A percentile compares a stretch with the other conserved stretches of the same genome.
These are phyloP conservation scores for Masticophis lateralis DNA, from an alignment of 2,797 vertebrate genomes.

Conservation along the genomic window DNA sequence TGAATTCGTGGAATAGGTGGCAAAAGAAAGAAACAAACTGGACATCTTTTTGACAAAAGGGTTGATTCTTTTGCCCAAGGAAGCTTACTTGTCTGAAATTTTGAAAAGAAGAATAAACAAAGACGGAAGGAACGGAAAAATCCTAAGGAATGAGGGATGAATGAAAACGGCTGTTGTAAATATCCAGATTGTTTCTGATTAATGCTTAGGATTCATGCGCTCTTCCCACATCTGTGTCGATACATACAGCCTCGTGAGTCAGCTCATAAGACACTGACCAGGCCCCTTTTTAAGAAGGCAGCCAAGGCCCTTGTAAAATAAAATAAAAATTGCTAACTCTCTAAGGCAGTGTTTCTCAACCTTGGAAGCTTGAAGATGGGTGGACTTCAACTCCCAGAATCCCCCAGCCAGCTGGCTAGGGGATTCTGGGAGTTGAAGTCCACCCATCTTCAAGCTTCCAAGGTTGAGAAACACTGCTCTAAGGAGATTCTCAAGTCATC, in stretches of 20 bases:
- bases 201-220: background rate
- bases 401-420: no score
- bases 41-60: no score
- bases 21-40: background rate
- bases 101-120: no score
- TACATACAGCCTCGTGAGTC: background rate
- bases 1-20: background rate
- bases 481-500: no score
- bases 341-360: no score
- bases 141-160: background rate
- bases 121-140: background rate
- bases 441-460: no score
- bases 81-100: background rate
- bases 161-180: background rate
- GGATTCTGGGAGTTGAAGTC: no score
- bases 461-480: no score
- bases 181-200: background rate
- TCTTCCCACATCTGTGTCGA: background rate
- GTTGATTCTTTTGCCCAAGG: background rate
- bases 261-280: background rate
- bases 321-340: background rate
- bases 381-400: no score
- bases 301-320: background rate
- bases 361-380: no score
- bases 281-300: background rate